Base-by-base conservation (phyloP, 2,888 invertebrate species). In the Melanchra persicariae region DNA sequence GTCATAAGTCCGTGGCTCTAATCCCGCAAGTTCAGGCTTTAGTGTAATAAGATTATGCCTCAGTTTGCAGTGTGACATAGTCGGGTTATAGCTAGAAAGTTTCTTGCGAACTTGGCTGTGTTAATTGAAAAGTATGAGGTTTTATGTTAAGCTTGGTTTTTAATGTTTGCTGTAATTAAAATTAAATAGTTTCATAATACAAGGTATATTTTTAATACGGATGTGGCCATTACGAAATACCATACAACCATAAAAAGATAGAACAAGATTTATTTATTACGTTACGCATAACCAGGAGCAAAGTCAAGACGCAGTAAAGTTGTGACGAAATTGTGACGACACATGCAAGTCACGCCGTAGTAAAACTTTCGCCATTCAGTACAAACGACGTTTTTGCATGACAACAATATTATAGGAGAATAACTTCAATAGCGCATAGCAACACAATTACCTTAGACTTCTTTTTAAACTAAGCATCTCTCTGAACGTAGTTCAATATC, bases 1-100 rank as follows among this genome's bases (percentile, higher is more conserved):
- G 52, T 52, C 60, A 47, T 54, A 77, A 45, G 19, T 55, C 59
- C 37, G 9, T 9, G n/a, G 24, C 19, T 60, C 22, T 64, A 75
- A 75, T 75, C 70, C 64, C 37, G 64, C 49, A 78, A 75, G 37
- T 80, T 70, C 22, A 80, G 52, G 7, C 59, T 77, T 67, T 24
- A 40, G 17, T 22, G 4, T 61, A 65, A 78, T 61, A 24, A 61
- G 75, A 75, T 78, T 80, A 68, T 37, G 55, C 51, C 49, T 37
- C 15, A 49, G 65, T 65, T 76, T 72, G n/a, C 34, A 26, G 15
- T n/a, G 52, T 4, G 17, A 79, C 40, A 12, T n/a, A 52, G 59
- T 60, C 15, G 24, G 59, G 49, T 17, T 57, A 52, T 61, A 73
- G 61, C 57, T 37, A 24, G 15, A 10, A 49, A 62, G 58, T 58